A percentile compares a stretch with the other conserved stretches of the same genome.
phyloP scores from a whole-genome alignment of 2,888 invertebrate species.

The Heliconius aoede region DNA sequence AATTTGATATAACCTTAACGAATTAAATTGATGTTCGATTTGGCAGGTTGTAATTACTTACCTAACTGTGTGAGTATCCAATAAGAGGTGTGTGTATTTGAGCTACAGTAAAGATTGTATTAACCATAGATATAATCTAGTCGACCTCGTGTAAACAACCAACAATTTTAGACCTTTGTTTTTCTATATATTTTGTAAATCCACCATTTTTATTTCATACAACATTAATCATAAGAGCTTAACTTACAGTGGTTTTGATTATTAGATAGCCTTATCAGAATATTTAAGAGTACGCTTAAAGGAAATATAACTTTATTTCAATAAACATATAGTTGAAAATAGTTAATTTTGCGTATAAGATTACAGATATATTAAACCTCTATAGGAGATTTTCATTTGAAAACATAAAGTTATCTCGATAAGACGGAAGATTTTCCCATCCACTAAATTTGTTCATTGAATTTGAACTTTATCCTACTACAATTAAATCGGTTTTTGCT shows the following conservation, averaged over 20 bases:
- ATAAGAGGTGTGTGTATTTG: too few species aligned
- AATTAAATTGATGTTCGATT: slow-evolving; percentile 21
- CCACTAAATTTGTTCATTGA: slow-evolving; percentile 1
- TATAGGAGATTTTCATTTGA: slow-evolving; percentile 39
- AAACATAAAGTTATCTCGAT: slow-evolving; percentile 41
- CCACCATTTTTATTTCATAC: not conserved
- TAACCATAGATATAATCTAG: not conserved
- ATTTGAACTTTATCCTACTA: slow-evolving; percentile 13
- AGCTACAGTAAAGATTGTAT: not conserved
- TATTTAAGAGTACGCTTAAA: slow-evolving; percentile 36
- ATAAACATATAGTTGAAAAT: slow-evolving; percentile 28
- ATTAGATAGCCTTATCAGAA: slow-evolving; percentile 49
- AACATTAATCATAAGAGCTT: slow-evolving; percentile 34
- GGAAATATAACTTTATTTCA: slow-evolving; percentile 34
- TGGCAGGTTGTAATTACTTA: slow-evolving; percentile 15
- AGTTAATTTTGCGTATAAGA: slow-evolving; percentile 20
- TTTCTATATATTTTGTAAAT: not conserved
- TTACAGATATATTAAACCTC: slow-evolving; percentile 41
- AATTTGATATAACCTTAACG: slow-evolving; percentile 19
- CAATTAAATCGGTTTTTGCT: slow-evolving; percentile 16
- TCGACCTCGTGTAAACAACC: slow-evolving; percentile 9
- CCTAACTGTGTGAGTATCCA: too few species aligned
- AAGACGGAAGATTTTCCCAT: slow-evolving; percentile 32
- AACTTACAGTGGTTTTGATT: slow-evolving; percentile 40
- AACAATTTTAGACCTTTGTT: slow-evolving; percentile 12